Conservation (phyloP, 2,113 vertebrate species). For the Psittacula cyanocephala region DNA sequence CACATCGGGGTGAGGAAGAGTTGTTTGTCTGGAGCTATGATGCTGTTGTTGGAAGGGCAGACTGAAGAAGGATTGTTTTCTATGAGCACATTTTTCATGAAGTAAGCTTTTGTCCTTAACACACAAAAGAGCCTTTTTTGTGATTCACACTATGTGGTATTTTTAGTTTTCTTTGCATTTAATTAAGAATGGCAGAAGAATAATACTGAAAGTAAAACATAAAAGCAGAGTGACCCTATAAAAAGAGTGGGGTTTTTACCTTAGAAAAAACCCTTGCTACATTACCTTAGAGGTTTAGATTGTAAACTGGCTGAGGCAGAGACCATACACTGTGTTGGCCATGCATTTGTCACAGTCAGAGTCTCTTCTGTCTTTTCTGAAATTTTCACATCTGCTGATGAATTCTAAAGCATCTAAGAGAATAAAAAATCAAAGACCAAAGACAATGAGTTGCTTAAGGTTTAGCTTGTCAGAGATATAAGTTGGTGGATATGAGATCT, state of each 20-base stretch:
- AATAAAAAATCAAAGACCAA: neutral
- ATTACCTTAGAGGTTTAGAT: neutral
- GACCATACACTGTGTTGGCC: neutral
- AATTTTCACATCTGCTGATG: neutral
- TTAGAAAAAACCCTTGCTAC: neutral
- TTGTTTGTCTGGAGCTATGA: slow-evolving; percentile 1
- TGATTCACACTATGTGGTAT: neutral
- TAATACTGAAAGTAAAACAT: neutral
- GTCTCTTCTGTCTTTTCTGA: neutral
- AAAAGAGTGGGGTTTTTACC: neutral
- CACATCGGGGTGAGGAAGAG: neutral
- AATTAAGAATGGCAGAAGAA: neutral
- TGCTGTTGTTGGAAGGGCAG: slow-evolving; percentile 1
- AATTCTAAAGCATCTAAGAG: neutral
- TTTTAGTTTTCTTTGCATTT: slow-evolving; percentile 18
- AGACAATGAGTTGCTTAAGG: neutral
- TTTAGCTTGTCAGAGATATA: neutral
- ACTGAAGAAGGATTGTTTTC: slow-evolving; percentile 34
- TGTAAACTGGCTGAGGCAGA: neutral
- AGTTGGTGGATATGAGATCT: neutral
- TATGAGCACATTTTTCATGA: neutral
- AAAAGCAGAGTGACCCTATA: neutral
- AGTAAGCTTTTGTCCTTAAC: slow-evolving; percentile 41
- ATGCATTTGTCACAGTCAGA: neutral
- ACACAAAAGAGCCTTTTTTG: neutral